A percentile compares a stretch with the other conserved stretches of the same genome.
These are phyloP conservation scores for Gallinago nigripennis DNA, from an alignment of 2,797 vertebrate species.

Conservation along the genomic window DNA sequence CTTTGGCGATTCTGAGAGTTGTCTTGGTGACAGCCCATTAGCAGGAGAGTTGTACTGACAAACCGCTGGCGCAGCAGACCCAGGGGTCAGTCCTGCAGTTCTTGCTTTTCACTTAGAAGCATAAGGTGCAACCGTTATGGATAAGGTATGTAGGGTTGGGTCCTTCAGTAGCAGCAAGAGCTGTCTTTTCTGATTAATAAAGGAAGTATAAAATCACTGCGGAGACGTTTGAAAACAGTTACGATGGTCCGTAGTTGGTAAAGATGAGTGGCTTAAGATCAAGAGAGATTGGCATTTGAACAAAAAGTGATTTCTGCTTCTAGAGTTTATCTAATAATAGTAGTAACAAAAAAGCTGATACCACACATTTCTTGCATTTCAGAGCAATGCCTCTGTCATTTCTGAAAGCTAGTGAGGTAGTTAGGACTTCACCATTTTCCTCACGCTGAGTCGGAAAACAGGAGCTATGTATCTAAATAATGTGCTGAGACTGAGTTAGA, in stretches of 20 bases:
- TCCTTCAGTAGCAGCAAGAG: neutral
- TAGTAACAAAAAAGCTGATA: neutral
- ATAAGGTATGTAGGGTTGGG: neutral
- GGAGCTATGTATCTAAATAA: neutral
- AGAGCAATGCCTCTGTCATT: neutral
- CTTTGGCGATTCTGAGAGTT: neutral
- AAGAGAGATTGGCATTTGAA: neutral
- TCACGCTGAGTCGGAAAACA: neutral
- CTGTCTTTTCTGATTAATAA: neutral
- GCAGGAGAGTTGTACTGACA: neutral
- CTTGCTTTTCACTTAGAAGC: neutral
- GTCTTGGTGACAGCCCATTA: slow-evolving; percentile 40
- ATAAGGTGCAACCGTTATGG: neutral
- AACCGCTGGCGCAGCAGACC: neutral
- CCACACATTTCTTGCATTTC: neutral
- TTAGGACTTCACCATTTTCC: neutral
- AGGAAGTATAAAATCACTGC: neutral
- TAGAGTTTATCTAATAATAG: neutral
- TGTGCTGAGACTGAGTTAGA: neutral
- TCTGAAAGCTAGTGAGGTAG: neutral
- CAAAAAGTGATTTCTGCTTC: neutral
- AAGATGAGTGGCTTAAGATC: neutral
- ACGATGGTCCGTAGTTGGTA: neutral
- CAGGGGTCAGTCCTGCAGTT: neutral
- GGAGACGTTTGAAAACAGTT: neutral